Conservation (phyloP, 2,888 invertebrate genomes). For the Drosophila demipolita region DNA sequence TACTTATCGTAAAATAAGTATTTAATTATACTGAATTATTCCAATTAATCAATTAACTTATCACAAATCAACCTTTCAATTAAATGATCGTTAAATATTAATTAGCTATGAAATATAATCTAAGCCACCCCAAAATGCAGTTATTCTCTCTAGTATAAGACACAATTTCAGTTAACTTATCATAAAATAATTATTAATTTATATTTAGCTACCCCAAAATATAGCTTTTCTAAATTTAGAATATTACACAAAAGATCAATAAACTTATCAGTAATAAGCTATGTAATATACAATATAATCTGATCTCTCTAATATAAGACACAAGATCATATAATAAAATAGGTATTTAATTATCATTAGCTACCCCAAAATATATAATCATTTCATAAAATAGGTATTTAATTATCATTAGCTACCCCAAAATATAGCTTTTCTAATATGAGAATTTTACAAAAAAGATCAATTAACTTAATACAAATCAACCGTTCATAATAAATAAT, state of each 20-base stretch:
- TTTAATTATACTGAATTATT: no score
- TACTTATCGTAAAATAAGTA: not conserved
- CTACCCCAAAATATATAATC: no score
- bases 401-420: not conserved
- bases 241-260: no score
- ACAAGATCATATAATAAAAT: not conserved
- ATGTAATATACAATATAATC: not conserved
- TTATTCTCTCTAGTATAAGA: not conserved
- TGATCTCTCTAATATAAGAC: no score
- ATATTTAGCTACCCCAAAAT: no score
- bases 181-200: no score
- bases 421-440: not conserved
- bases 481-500: not conserved
- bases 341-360: not conserved
- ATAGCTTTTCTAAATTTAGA: no score
- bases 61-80: not conserved
- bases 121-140: not conserved
- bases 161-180: not conserved
- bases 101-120: not conserved
- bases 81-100: not conserved
- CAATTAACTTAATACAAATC: not conserved
- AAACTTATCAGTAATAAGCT: not conserved
- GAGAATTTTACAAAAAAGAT: not conserved
- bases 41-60: not conserved
- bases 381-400: not conserved